These are phyloP conservation scores for Limnephilus lunatus DNA, from an alignment of 2,888 invertebrate genomes.

Conservation along the genomic window DNA sequence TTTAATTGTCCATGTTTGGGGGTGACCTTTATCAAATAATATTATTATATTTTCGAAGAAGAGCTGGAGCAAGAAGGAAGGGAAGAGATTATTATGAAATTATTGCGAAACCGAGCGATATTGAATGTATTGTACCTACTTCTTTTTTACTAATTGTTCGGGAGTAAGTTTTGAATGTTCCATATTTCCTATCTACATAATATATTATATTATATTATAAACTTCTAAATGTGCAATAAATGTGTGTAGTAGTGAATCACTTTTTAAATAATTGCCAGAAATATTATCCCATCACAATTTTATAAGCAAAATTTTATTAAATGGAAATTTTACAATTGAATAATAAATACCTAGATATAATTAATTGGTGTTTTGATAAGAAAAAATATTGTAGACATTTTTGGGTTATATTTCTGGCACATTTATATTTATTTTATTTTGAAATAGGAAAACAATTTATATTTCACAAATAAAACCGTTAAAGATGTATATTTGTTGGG, in stretches of 20 bases:
- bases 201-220: conserved; percentile 73
- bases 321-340: conserved; percentile 46
- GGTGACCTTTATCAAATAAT: conserved; percentile 11
- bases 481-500: conserved; percentile 79
- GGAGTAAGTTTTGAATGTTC: conserved; percentile 63
- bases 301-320: conserved; percentile 56
- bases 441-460: conserved; percentile 65
- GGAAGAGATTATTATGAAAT: conserved; percentile 51
- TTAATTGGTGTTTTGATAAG: conserved; percentile 52
- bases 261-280: conserved; percentile 59
- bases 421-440: conserved; percentile 63
- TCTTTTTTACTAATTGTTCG: conserved; percentile 61
- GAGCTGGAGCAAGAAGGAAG: conserved; percentile 46
- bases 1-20: conserved; percentile 52
- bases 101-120: conserved; percentile 62
- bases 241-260: conserved; percentile 77
- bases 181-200: conserved; percentile 60
- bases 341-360: conserved; percentile 37
- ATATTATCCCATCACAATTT: conserved; percentile 46
- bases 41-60: conserved; percentile 47
- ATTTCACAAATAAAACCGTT: conserved; percentile 69
- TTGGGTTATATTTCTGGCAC: conserved; percentile 61
- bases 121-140: conserved; percentile 63
- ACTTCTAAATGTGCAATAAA: conserved; percentile 80
- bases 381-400: conserved; percentile 51